phyloP scores from a whole-genome alignment of 2,797 vertebrate species.

The Perodicticus potto region DNA sequence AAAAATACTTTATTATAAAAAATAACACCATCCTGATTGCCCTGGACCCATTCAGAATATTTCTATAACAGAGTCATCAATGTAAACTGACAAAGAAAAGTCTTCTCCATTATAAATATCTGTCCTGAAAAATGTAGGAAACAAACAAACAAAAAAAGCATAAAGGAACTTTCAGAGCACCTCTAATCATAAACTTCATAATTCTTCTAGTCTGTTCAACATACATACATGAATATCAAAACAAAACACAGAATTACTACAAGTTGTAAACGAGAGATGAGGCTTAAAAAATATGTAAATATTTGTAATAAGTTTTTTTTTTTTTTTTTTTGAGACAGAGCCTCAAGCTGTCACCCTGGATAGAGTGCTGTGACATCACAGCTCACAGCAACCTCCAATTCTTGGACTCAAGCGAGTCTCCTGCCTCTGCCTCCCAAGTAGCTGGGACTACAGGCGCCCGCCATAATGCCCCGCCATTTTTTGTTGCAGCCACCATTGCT shows the following conservation, averaged over 20 bases:
- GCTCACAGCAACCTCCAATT: too few species aligned
- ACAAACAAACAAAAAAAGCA: neutral
- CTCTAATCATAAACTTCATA: slow-evolving; percentile 10
- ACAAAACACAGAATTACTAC: slow-evolving; percentile 49
- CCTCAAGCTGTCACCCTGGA: too few species aligned
- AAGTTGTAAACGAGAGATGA: slow-evolving; percentile 47
- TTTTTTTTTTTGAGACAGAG: too few species aligned
- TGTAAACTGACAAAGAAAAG: neutral
- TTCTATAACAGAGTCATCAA: neutral
- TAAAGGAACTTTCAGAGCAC: neutral
- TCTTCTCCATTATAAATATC: slow-evolving; percentile 6
- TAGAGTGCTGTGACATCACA: too few species aligned
- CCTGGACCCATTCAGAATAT: neutral
- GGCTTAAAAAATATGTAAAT: slow-evolving; percentile 14
- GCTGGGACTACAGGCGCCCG: too few species aligned
- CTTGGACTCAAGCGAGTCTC: too few species aligned
- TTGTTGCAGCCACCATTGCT: too few species aligned
- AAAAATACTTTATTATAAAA: slow-evolving; percentile 47
- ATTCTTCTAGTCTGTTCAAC: neutral
- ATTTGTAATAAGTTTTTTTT: neutral
- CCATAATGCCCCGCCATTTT: too few species aligned
- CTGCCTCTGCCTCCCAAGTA: too few species aligned
- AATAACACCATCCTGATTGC: neutral
- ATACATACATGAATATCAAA: neutral
- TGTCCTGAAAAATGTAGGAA: slow-evolving; percentile 37